Base-by-base conservation (phyloP, 2,113 vertebrate genomes). In the Muntiacus reevesi region DNA sequence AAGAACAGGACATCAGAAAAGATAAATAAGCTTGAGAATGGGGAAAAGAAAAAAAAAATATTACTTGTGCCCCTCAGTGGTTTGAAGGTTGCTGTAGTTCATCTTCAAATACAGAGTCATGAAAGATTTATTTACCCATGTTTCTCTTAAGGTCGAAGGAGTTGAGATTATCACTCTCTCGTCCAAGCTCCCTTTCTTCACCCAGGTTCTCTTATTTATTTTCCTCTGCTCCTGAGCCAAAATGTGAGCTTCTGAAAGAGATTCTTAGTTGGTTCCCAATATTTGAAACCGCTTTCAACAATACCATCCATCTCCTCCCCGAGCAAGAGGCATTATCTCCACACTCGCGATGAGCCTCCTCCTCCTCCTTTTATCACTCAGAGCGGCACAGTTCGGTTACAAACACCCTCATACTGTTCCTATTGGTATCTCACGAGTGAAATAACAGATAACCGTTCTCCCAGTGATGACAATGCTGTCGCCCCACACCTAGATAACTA, bases 371-470 rank as follows among this genome's bases (percentile, higher is more conserved):
- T 98, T 98, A 99, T 98, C 98, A 98, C 96, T 98, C 60, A 55
- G 97, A 98, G 98, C 97, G 23, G 92, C 94, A 97, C 95, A 84
- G 87, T 98, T 98, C 96, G 98, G 98, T 98, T 98, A 97, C 97
- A 98, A 98, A 99, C 91, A 97, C 93, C 98, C 98, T 82, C 97
- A 98, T 98, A 99, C 98, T 96, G 60, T 96, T 97, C 97, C 94
- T 98, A 91, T 98, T 98, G 98, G 97, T 97, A 95, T 97, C 98
- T 98, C 96, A 84, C 96, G 97, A 98, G 92, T 97, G 98, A 98
- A 99, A 98, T 98, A 98, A 98, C 60, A 98, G 99, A 98, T 98
- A 98, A 98, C 98, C 94, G 90, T 98, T 97, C 97, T 97, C 98
- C 89, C 91, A 45, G 30, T 89, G 98, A 97, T 98, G 96, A 98